Evolutionary conservation across 1,140 invertebrate species (phyloP), one percentile per base, ranked within the genome.

Genomic region (Ectropis grisescens): DNA sequence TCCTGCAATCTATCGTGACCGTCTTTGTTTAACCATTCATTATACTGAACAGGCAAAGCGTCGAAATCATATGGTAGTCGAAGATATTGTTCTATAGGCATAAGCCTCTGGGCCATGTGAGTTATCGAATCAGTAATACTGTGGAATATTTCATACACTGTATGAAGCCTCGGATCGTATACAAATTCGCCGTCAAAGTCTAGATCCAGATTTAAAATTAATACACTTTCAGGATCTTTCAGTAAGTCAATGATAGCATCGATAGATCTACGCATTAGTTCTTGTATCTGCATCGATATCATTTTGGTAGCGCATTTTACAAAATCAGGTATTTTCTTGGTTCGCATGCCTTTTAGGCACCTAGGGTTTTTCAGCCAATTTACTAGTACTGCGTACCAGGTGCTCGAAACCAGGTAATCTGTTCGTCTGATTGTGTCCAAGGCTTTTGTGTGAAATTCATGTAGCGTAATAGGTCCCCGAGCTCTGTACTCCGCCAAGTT

Each of bases 401-500:
- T 70, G 59, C 64, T 81, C 41, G 81, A 78, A 4, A 85, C 64
- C 2, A 76, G 51, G 34, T 66, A 76, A 53, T 69, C 82, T 24
- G 61, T 79, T 41, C 68, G 68, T 57, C 64, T 82, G 12, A 74
- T 82, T 57, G 64, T 80, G 45, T 75, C 64, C 29, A 71, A 23
- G 54, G 87, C 65, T 49, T 74, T 67, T 1, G 45, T 39, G 36
- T 75, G 46, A 47, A 87, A 78, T 22, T 82, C 72, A 22, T 70
- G 50, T 38, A 86, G 62, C 27, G 60, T 46, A 28, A 83, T 67
- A 11, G 78, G 49, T 1, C 74, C 78, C 47, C 58, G 72, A 2
- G 66, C 50, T 46, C 82, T 78, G 47, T 86, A 87, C 27, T 67
- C 81, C 10, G 53, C 34, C 41, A 89, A 84, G 54, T 86, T 59